Evolutionary conservation across 2,113 vertebrate genomes (phyloP).

Genomic region (Tapirus terrestris): DNA sequence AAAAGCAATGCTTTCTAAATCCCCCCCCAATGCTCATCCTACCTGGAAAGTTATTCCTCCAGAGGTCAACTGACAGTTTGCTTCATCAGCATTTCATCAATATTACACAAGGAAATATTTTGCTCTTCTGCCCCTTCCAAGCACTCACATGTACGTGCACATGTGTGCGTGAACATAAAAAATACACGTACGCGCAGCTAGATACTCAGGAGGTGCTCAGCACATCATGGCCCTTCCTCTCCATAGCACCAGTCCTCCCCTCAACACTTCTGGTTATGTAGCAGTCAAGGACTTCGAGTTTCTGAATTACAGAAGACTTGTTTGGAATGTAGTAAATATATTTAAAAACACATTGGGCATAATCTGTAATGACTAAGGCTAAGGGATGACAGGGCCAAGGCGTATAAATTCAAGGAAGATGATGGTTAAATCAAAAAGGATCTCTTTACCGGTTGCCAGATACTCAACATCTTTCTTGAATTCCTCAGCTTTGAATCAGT

Average conservation of each 20-base stretch:
- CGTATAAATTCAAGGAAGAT: background rate
- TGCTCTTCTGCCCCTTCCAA: background rate
- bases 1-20: background rate
- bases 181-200: rapidly evolving
- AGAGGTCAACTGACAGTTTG: background rate
- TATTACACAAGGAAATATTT: background rate
- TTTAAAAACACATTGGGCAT: background rate
- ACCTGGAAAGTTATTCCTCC: background rate
- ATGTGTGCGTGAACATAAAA: background rate
- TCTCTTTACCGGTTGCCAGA: background rate
- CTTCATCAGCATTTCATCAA: conserved; percentile 23
- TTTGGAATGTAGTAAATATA: background rate
- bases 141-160: too few relatives aligned
- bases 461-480: background rate
- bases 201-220: background rate
- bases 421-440: background rate
- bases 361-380: background rate
- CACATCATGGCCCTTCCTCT: background rate
- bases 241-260: background rate
- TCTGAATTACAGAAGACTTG: background rate
- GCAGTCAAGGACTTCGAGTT: background rate
- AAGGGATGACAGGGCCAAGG: background rate
- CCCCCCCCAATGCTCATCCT: background rate
- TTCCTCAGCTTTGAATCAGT: background rate
- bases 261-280: background rate